Evolutionary conservation across 2,113 vertebrate species (phyloP), one percentile per base, ranked within the genome.

Genomic region (Mormoops blainvillei): DNA sequence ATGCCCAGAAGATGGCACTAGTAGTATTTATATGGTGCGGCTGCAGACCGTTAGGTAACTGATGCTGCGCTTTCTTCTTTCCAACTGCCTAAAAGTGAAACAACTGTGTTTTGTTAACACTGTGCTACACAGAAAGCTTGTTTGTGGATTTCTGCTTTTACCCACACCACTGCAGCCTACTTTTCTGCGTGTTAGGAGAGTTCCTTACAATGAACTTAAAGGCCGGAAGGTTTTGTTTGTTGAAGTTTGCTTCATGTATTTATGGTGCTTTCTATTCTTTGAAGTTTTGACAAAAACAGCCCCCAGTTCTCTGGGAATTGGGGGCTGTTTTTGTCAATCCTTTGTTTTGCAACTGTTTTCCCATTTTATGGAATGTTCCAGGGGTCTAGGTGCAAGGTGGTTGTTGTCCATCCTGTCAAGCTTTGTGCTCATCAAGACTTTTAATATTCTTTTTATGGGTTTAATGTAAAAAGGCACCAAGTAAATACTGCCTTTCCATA

Each of bases 1-100:
- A 89, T 80, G 82, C 68, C 98, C 98, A 98, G 97, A 81, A 98
- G 98, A 93, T 98, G 98, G 98, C 98, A 96, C 94, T 96, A 80
- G 89, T n/a, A 91, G 95, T 33, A 97, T 97, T 96, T 96, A 10
- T 2, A 28, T 87, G n/a, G 61, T 20, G 8, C 38, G 1, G 9
- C 31, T 71, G 18, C 4, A 12, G 76, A 26, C 0, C 67, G 36
- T 63, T 38, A 54, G 87, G 63, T 81, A 83, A 88, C 56, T 6
- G 76, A 45, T 0, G 0, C 5, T 22, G 43, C 7, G 16, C 89
- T 90, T 94, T 58, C 56, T 61, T 88, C 31, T 67, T 56, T 95
- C 85, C 90, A 77, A 33, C 54, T 56, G 61, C 74, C 87, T 94
- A 20, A 91, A 89, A 73, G 22, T 43, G 43, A 96, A 89, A 97